phyloP scores from a whole-genome alignment of 2,888 invertebrate genomes.

The Amiota minor region DNA sequence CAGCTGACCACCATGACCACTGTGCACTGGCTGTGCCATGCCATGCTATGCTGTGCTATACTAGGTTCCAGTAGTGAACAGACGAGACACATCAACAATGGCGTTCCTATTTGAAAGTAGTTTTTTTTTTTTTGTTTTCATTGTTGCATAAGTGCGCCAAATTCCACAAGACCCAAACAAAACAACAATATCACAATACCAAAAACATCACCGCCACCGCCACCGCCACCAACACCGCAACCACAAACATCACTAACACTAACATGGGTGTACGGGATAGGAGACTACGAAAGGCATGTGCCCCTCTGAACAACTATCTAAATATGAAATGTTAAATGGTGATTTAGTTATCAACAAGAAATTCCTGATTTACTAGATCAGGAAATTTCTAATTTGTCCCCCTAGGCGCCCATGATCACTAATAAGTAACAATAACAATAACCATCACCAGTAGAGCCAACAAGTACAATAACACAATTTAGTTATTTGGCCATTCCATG shows the following conservation, averaged over 20 bases:
- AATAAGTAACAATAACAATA: no score
- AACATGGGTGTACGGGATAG: slow-evolving; percentile 32
- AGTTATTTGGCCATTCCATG: slow-evolving; percentile 50
- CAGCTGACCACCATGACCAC: not conserved
- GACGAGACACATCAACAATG: slow-evolving; percentile 18
- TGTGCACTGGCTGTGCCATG: not conserved
- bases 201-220: slow-evolving; percentile 34
- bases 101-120: slow-evolving; percentile 60
- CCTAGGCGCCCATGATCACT: no score
- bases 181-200: slow-evolving; percentile 22
- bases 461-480: slow-evolving; percentile 37
- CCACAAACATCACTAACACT: slow-evolving; percentile 51
- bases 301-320: no score
- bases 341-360: no score
- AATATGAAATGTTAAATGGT: no score
- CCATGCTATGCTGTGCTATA: not conserved
- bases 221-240: slow-evolving; percentile 29
- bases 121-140: slow-evolving; percentile 41
- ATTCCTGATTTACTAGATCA: no score
- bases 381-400: no score
- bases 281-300: no score
- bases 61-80: not conserved
- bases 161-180: slow-evolving; percentile 48
- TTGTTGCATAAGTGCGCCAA: slow-evolving; percentile 65
- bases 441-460: no score